Base-by-base conservation (phyloP, 1,140 invertebrate genomes). In the Drosophila neocordata region DNA sequence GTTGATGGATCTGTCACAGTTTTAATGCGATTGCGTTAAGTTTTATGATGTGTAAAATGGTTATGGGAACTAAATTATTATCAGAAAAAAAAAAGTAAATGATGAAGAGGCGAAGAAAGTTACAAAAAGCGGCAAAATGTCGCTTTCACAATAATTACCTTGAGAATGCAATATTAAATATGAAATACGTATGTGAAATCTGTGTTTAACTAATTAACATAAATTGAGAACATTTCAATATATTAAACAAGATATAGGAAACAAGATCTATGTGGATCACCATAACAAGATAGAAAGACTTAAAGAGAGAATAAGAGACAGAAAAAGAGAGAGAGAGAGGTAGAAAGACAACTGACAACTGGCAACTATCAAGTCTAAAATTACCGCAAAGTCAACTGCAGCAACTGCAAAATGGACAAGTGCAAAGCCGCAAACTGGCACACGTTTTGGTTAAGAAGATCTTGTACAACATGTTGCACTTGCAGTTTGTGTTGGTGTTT, bases 1-100 rank as follows among this genome's bases (percentile, higher is more conserved):
- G 79, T 89, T 88, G 83, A 73, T 82, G 73, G 84, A 88, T 88
- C 76, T 88, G 84, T 88, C 84, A 88, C 84, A 88, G 79, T 89
- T 79, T 83, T 79, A 84, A 89, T 88, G 84, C 67, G 84, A 89
- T 88, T 83, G 84, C 72, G 73, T 85, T 82, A 89, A 79, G 73
- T 88, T 77, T 87, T 88, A 88, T 88, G 79, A 89, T 84, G 84
- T 89, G 79, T 82, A 89, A 88, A 88, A 88, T 65, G 84, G 34
- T 38, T 74, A 78, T 85, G 81, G 77, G 82, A 85, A 73, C 41
- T 48, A 84, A 73, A 73, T 58, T 55, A 70, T 64, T 56, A 58
- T 13, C 55, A 34, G 51, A 5, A 48, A 11, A 41, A 11, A 13
- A 3, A 12, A n/a, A 48, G 38, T 31, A 63, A 56, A 37, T 41